These are phyloP conservation scores for Ylistrum balloti DNA, from an alignment of 1,140 invertebrate species.

Conservation along the genomic window DNA sequence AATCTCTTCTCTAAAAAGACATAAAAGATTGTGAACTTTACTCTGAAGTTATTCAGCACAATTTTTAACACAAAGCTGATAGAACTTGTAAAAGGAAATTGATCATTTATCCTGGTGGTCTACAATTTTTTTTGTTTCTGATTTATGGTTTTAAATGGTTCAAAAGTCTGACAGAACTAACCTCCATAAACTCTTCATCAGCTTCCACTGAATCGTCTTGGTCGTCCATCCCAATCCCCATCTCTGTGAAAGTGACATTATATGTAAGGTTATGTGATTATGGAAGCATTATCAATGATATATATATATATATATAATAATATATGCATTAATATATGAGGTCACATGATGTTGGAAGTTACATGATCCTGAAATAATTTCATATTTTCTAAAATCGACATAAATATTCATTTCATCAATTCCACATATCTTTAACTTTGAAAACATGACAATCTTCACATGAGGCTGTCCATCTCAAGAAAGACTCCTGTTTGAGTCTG, in stretches of 20 bases:
- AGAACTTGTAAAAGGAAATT: too few species aligned
- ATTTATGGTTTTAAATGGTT: too few species aligned
- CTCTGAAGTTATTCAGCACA: too few species aligned
- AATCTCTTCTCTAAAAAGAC: conserved; percentile 40
- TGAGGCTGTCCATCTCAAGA: too few species aligned
- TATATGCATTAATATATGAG: background rate
- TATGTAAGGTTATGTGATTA: background rate
- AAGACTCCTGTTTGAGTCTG: conserved; percentile 96
- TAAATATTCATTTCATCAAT: too few species aligned
- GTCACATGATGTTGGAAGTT: too few species aligned
- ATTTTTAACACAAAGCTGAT: too few species aligned
- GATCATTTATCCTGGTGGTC: too few species aligned
- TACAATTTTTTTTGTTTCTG: too few species aligned
- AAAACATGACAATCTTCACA: too few species aligned
- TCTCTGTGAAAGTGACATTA: background rate
- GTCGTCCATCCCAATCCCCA: background rate
- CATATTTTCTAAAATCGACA: background rate
- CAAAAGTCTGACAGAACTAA: background rate
- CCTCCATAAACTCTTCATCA: conserved; percentile 4
- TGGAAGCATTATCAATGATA: background rate
- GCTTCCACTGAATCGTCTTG: background rate
- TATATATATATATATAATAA: background rate
- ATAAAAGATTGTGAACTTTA: background rate
- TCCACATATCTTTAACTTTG: conserved; percentile 79
- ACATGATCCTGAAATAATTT: background rate